phyloP scores from a whole-genome alignment of 2,113 vertebrate species.

The western clawed frog (Xenopus tropicalis) region DNA sequence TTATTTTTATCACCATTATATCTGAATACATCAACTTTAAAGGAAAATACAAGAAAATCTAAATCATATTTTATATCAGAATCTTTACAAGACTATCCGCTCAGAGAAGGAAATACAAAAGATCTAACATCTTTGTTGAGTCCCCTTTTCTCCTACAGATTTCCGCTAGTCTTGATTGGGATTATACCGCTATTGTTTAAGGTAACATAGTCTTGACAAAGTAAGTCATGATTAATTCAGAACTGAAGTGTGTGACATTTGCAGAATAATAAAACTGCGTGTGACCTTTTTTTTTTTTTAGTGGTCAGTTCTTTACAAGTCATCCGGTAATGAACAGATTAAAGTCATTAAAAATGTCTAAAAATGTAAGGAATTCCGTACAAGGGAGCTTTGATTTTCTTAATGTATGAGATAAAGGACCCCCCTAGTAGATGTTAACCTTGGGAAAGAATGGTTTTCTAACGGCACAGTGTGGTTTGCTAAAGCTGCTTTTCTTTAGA shows the following conservation, averaged over 20 bases:
- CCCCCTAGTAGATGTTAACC: conserved; percentile 13
- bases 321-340: conserved; percentile 37
- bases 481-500: conserved; percentile 23
- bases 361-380: conserved; percentile 26
- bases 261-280: conserved; percentile 37
- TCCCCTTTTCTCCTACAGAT: neutral
- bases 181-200: neutral
- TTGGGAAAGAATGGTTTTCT: conserved; percentile 1
- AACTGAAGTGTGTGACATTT: conserved; percentile 35
- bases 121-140: no score
- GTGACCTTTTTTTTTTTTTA: conserved; percentile 19
- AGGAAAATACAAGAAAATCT: no score
- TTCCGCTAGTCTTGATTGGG: conserved; percentile 2
- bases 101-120: no score
- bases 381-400: conserved; percentile 36
- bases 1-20: no score
- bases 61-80: no score
- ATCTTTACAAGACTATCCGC: no score
- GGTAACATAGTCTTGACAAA: conserved; percentile 12
- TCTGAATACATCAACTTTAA: no score
- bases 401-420: conserved; percentile 28
- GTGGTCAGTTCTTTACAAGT: conserved; percentile 37
- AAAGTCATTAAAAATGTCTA: conserved; percentile 32
- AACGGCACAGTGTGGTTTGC: conserved; percentile 2
- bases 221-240: conserved; percentile 19